These are phyloP conservation scores for Asobara japonica DNA, from an alignment of 1,140 invertebrate species.

Conservation along the genomic window DNA sequence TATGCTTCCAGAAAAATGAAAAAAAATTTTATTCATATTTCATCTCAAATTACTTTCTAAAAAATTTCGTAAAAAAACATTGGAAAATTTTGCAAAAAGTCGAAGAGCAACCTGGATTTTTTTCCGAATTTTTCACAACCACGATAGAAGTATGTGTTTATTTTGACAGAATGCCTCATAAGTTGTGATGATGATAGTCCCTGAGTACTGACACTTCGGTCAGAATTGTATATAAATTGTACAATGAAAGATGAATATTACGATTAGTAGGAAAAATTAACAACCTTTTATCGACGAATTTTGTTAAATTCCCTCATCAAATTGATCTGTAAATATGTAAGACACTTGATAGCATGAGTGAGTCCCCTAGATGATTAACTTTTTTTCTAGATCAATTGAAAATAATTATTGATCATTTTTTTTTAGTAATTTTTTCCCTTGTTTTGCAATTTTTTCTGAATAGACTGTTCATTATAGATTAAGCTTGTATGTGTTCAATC, in stretches of 20 bases:
- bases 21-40: too few species aligned
- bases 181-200: background rate
- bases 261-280: background rate
- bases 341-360: background rate
- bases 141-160: too few species aligned
- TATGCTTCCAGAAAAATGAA: too few species aligned
- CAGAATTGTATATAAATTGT: background rate
- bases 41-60: too few species aligned
- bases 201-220: background rate
- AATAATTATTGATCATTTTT: background rate
- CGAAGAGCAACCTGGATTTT: too few species aligned
- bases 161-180: background rate
- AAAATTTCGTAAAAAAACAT: too few species aligned
- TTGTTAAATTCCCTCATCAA: background rate
- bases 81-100: too few species aligned
- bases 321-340: background rate
- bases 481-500: constrained; percentile 8
- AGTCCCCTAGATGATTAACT: background rate
- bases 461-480: background rate
- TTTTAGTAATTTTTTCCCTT: background rate
- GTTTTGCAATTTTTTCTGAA: background rate
- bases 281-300: background rate
- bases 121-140: too few species aligned
- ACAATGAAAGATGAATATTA: background rate
- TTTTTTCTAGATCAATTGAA: background rate